Evolutionary conservation across 2,888 invertebrate genomes (phyloP), one percentile per base, ranked within the genome.

Genomic region (Tetropium fuscum): DNA sequence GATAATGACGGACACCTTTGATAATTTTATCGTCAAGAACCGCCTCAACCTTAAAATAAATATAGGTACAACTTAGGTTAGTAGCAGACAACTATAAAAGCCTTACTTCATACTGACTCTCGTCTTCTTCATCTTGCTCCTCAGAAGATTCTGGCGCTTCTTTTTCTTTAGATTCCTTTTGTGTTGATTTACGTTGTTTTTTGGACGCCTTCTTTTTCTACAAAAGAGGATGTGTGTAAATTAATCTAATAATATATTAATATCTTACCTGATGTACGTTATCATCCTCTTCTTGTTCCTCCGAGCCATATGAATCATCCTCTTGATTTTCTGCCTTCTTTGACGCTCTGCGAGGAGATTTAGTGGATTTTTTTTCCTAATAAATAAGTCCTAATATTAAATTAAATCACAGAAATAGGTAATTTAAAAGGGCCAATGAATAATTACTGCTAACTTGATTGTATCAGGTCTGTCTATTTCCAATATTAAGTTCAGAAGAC

Each of bases 21-120:
- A 89, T 86, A 41, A 84, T 86, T 76, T 91, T 91, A 7, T 90
- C 87, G 64, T 88, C 89, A 8, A 92, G 78, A 15, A 93, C 84
- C 72, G 87, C 87, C 65, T 92, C 89, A 2, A 93, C 92, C 90
- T 90, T 11, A 51, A 16, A 38, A 15, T n/a, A 18, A n/a, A 6
- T n/a, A 15, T 1, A 41, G 22, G 10, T 13, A 41, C 22, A 1
- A 20, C 7, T 19, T 3, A 41, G 22, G 32, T 30, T 3, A 3
- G 5, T 30, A 44, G 30, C 4, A 19, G 51, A 30, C 8, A 49
- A 55, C 2, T 43, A 11, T 22, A 16, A 38, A 15, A 47, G 45
- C 45, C 57, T 53, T 66, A 86, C 87, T 84, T 87, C 87, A 64
- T 85, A 86, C 43, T 71, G 67, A 5, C 58, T 51, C 5, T 64